Percentiles rank a stretch among this genome's conserved stretches.
Evolutionary conservation across 2,113 vertebrate genomes (phyloP).

Genomic region (Lethenteron camtschaticum): DNA sequence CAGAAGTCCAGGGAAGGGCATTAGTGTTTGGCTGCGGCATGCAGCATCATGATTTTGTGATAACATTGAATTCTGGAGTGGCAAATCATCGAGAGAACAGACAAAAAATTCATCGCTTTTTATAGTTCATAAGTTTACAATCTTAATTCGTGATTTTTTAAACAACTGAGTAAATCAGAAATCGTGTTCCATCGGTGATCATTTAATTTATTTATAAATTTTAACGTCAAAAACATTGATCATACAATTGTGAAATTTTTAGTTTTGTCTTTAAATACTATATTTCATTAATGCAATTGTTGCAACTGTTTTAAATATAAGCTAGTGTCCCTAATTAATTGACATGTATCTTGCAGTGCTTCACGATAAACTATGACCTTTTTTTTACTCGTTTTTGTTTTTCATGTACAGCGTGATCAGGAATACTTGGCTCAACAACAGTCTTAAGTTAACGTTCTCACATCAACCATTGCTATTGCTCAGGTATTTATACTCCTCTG

Average conservation of each 20-base stretch:
- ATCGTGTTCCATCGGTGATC: background rate
- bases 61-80: background rate
- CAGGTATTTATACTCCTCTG: no score
- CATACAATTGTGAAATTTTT: background rate
- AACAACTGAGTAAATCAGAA: background rate
- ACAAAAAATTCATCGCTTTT: background rate
- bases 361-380: background rate
- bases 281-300: background rate
- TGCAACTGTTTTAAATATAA: background rate
- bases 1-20: no score
- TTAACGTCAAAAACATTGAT: conserved; percentile 2
- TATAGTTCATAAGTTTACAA: background rate
- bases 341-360: background rate
- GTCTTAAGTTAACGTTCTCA: background rate
- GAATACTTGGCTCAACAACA: conserved; percentile 2
- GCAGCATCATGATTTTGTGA: no score
- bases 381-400: background rate
- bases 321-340: background rate
- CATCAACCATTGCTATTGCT: no score
- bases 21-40: no score
- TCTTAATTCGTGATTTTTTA: background rate
- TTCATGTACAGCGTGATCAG: background rate
- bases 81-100: background rate
- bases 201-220: background rate
- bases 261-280: background rate